phyloP scores from a whole-genome alignment of 2,113 vertebrate species.

The Chionodraco myersi region DNA sequence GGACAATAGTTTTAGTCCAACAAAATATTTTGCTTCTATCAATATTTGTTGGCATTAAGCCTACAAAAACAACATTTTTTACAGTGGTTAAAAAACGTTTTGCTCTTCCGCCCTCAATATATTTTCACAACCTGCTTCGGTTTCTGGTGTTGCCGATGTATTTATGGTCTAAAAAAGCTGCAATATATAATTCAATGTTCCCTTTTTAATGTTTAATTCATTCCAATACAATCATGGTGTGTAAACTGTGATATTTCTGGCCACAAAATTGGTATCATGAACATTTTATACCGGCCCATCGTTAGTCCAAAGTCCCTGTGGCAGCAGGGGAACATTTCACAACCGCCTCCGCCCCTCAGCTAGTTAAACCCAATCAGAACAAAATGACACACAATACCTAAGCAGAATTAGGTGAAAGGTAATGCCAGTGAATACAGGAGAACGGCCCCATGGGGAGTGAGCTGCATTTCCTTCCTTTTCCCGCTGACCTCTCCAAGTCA shows the following conservation, averaged over 20 bases:
- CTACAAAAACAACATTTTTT: too few relatives aligned
- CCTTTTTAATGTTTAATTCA: background rate
- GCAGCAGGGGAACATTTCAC: background rate
- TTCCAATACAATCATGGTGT: background rate
- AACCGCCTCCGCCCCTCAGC: background rate
- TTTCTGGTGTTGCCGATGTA: background rate
- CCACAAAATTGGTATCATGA: background rate
- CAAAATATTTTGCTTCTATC: too few relatives aligned
- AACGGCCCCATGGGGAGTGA: background rate
- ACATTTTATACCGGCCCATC: background rate
- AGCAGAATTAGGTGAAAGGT: slow-evolving; percentile 29
- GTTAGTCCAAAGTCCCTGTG: background rate
- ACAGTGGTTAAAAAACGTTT: too few relatives aligned
- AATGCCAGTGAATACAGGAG: slow-evolving; percentile 4
- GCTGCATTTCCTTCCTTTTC: background rate
- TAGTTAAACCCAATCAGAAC: slow-evolving; percentile 3
- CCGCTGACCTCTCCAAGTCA: background rate
- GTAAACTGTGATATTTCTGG: background rate
- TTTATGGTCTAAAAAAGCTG: background rate
- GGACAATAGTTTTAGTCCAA: too few relatives aligned
- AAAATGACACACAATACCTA: slow-evolving; percentile 5
- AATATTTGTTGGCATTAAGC: too few relatives aligned
- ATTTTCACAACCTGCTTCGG: background rate
- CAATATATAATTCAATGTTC: too few relatives aligned
- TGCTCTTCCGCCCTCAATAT: too few relatives aligned